These are phyloP conservation scores for Elysia chlorotica DNA, from an alignment of 1,140 invertebrate genomes.

Conservation along the genomic window DNA sequence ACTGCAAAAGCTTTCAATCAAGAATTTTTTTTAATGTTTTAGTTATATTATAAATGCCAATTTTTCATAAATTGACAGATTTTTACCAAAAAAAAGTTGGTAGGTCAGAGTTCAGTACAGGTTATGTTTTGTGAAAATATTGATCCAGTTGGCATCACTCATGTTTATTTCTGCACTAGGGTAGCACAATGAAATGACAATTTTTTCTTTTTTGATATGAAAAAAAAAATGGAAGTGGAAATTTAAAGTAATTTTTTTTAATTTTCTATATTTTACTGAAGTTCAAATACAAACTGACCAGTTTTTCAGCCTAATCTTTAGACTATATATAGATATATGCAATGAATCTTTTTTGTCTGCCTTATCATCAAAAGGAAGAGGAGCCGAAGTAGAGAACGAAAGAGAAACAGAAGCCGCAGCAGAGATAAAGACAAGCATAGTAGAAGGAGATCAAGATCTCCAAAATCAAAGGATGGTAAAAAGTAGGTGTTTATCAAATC, in stretches of 20 bases:
- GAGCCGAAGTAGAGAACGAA: conserved; percentile 41
- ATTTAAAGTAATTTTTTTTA: not conserved
- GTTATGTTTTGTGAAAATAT: not conserved
- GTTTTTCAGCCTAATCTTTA: not conserved
- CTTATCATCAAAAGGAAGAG: conserved; percentile 30
- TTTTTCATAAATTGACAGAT: not conserved
- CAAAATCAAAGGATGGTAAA: conserved; percentile 31
- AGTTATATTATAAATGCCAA: not conserved
- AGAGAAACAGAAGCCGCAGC: conserved; percentile 27
- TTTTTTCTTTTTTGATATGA: not conserved
- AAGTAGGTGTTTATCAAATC: conserved; percentile 1
- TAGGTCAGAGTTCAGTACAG: not conserved
- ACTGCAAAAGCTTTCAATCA: not conserved
- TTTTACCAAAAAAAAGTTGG: not conserved
- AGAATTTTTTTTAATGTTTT: not conserved
- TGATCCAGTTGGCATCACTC: not conserved
- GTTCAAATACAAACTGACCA: not conserved
- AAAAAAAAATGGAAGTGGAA: not conserved
- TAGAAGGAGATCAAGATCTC: conserved; percentile 37
- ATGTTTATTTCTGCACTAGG: too few relatives aligned
- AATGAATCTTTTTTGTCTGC: not conserved
- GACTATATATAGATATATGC: not conserved
- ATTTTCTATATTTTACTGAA: not conserved
- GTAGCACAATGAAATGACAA: too few relatives aligned
- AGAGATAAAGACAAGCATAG: conserved; percentile 29